Evolutionary conservation across 2,888 invertebrate genomes (phyloP).

Genomic region (Plebejus melissa): DNA sequence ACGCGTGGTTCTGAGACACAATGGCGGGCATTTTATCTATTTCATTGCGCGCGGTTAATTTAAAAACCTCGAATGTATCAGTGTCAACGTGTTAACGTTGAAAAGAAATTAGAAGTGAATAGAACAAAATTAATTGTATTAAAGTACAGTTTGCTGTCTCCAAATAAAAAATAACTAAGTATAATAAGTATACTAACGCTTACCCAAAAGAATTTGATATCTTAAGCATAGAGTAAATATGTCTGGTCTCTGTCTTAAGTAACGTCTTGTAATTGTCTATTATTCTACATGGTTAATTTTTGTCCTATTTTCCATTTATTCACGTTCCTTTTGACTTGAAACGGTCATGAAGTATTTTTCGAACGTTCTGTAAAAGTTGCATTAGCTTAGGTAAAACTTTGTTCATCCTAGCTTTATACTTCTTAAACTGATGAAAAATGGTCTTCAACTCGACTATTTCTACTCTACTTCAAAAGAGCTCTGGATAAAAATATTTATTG

Average conservation of each 20-base stretch:
- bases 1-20: conserved; percentile 48
- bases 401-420: background rate
- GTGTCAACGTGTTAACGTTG: conserved; percentile 6
- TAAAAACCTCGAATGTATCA: conserved; percentile 16
- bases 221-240: too few species aligned
- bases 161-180: too few species aligned
- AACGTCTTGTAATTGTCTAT: too few species aligned
- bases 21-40: conserved; percentile 36
- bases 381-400: background rate
- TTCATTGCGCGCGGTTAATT: conserved; percentile 6
- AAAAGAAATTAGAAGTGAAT: conserved; percentile 13
- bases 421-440: too few species aligned
- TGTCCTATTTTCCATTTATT: background rate
- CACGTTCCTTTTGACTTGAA: background rate
- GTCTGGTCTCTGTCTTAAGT: too few species aligned
- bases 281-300: background rate
- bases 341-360: background rate
- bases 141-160: too few species aligned
- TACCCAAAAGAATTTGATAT: background rate
- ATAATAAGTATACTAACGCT: background rate
- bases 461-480: background rate
- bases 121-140: background rate
- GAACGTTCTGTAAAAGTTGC: background rate
- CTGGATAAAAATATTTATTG: background rate
- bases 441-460: background rate